Evolutionary conservation across 2,888 invertebrate genomes (phyloP).

Genomic region (Yponomeuta plumbellus): DNA sequence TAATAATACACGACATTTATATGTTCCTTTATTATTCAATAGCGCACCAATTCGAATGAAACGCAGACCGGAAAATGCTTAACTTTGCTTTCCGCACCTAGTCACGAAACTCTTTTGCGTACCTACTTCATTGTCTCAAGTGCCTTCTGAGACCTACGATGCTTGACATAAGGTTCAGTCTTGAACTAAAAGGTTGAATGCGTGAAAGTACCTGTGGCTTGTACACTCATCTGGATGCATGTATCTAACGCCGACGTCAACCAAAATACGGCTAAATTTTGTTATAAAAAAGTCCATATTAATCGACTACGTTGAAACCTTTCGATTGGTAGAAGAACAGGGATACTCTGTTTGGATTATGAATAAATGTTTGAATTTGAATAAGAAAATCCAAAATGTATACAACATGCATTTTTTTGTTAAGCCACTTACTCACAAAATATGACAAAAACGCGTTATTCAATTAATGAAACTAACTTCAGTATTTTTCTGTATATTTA

Average conservation of each 20-base stretch:
- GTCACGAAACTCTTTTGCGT: slow-evolving; percentile 1
- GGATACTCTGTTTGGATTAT: no score
- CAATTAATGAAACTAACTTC: no score
- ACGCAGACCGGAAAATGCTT: neutral
- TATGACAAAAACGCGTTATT: no score
- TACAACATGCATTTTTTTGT: no score
- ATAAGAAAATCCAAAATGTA: no score
- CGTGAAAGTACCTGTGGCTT: neutral
- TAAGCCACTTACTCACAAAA: no score
- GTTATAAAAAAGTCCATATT: no score
- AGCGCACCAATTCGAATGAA: neutral
- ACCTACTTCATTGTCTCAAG: neutral
- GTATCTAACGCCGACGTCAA: neutral
- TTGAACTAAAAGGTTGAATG: neutral
- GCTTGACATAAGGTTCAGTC: neutral
- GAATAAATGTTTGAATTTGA: no score
- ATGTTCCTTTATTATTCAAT: neutral
- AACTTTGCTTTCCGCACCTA: neutral
- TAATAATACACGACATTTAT: neutral
- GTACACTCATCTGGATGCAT: neutral
- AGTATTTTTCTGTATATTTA: no score
- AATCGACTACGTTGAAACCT: no score
- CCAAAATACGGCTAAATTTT: neutral
- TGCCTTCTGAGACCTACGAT: neutral
- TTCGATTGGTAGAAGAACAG: no score